phyloP scores from a whole-genome alignment of 2,797 vertebrate genomes.

The Etheostoma nigrum region DNA sequence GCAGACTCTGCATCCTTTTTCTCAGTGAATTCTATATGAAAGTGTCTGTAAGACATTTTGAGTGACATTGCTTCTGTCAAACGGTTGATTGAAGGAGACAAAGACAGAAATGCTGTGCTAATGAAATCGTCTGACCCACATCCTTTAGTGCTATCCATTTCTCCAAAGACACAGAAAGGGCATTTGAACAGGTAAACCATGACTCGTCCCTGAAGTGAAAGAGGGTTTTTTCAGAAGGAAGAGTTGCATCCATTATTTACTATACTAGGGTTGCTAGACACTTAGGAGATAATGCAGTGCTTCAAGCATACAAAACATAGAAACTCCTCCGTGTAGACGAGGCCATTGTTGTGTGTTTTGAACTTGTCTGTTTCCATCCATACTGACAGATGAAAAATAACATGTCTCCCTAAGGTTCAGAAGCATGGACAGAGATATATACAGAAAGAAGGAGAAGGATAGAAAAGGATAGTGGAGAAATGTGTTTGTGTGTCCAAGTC shows the following conservation, averaged over 20 bases:
- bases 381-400: slow-evolving; percentile 82
- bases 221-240: slow-evolving; percentile 69
- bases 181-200: slow-evolving; percentile 84
- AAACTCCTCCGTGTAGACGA: slow-evolving; percentile 70
- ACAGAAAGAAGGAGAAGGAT: slow-evolving; percentile 47
- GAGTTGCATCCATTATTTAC: slow-evolving; percentile 84
- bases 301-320: slow-evolving; percentile 83
- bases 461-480: slow-evolving; percentile 41
- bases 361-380: slow-evolving; percentile 81
- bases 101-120: slow-evolving; percentile 74
- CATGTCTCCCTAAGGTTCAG: slow-evolving; percentile 78
- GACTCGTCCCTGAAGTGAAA: slow-evolving; percentile 81
- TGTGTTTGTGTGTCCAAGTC: slow-evolving; percentile 61
- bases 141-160: slow-evolving; percentile 77
- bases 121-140: slow-evolving; percentile 83
- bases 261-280: slow-evolving; percentile 79
- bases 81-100: slow-evolving; percentile 73
- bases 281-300: slow-evolving; percentile 83
- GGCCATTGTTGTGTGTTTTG: slow-evolving; percentile 81
- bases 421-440: slow-evolving; percentile 66
- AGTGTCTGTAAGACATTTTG: slow-evolving; percentile 69
- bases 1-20: slow-evolving; percentile 51
- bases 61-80: slow-evolving; percentile 74
- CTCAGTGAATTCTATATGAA: slow-evolving; percentile 49
- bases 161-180: slow-evolving; percentile 80